phyloP scores from a whole-genome alignment of 2,797 vertebrate species.

The Chiloscyllium punctatum region DNA sequence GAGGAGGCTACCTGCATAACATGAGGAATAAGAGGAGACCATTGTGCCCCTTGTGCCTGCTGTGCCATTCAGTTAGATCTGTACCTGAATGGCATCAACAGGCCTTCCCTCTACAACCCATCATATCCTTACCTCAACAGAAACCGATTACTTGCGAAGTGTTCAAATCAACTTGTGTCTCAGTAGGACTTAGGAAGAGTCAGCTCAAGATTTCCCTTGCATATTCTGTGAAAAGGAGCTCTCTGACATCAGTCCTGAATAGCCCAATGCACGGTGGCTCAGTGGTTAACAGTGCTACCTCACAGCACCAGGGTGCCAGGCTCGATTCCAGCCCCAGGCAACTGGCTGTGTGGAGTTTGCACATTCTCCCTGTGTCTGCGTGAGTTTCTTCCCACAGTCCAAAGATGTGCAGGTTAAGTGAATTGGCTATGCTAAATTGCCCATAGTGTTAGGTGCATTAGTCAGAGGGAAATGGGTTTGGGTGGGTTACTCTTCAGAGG shows the following conservation, averaged over 20 bases:
- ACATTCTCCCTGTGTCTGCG: no score
- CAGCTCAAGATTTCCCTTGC: not conserved
- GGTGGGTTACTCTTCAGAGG: no score
- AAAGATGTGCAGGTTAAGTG: no score
- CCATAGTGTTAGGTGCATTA: no score
- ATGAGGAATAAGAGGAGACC: no score
- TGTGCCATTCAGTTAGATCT: not conserved
- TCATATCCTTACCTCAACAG: not conserved
- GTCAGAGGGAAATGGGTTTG: no score
- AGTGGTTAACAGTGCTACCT: no score
- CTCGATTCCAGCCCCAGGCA: no score
- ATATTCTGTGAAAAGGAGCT: not conserved
- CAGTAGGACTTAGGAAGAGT: not conserved
- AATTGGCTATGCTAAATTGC: no score
- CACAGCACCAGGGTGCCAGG: no score
- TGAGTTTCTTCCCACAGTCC: no score
- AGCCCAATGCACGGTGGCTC: not conserved
- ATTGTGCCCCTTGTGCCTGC: not conserved
- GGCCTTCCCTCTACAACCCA: not conserved
- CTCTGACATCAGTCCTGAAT: not conserved
- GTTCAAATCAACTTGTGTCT: not conserved
- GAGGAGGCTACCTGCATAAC: not conserved
- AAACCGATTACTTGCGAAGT: not conserved
- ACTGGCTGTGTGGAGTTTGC: no score
- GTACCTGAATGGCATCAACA: not conserved